These are phyloP conservation scores for Apoda limacodes DNA, from an alignment of 2,888 invertebrate species.

Conservation along the genomic window DNA sequence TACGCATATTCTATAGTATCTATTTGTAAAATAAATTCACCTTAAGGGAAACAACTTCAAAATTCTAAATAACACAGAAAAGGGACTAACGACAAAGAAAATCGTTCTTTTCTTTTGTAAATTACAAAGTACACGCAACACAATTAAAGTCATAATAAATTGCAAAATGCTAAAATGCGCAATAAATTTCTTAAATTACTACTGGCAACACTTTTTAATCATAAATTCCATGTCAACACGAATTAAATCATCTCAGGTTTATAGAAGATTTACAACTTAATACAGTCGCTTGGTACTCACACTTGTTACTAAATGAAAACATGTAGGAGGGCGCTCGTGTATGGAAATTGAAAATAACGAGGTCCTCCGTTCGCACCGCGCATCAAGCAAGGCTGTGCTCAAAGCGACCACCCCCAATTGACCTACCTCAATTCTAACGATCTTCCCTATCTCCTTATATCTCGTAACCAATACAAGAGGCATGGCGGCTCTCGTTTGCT, in stretches of 20 bases:
- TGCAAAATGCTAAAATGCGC: background rate
- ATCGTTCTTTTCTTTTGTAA: no score
- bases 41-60: no score
- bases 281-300: conserved; percentile 54
- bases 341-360: conserved; percentile 70
- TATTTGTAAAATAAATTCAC: conserved; percentile 10
- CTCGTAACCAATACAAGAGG: conserved; percentile 39
- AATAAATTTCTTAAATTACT: background rate
- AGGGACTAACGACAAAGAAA: no score
- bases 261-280: conserved; percentile 64
- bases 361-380: conserved; percentile 60
- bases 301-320: conserved; percentile 52
- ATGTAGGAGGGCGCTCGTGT: conserved; percentile 58
- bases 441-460: conserved; percentile 44
- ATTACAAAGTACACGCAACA: no score
- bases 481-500: conserved; percentile 39
- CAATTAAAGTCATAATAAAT: background rate
- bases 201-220: background rate
- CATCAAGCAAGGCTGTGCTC: conserved; percentile 52
- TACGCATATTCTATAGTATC: no score
- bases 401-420: conserved; percentile 44
- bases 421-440: conserved; percentile 39
- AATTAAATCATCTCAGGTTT: conserved; percentile 52
- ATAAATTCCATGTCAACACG: conserved; percentile 16
- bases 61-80: no score